Percentiles rank a stretch among this genome's conserved stretches.
These are phyloP conservation scores for Protonibea diacanthus DNA, from an alignment of 2,797 vertebrate genomes.

Conservation along the genomic window DNA sequence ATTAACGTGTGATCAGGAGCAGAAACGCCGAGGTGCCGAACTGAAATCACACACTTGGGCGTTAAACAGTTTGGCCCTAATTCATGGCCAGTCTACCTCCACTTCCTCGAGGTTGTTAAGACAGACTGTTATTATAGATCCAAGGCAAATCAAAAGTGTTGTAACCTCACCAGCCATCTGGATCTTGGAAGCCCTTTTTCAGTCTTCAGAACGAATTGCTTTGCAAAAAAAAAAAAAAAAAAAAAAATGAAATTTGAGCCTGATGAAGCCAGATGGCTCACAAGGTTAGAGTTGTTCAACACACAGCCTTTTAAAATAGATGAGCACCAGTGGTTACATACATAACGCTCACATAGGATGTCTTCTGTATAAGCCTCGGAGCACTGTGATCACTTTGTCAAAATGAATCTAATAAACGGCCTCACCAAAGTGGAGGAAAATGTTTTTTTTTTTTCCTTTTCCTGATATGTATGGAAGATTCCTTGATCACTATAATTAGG, in stretches of 20 bases:
- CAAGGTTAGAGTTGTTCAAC: constrained; percentile 72
- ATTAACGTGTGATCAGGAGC: background rate
- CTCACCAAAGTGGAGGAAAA: constrained; percentile 55
- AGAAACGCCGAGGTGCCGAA: background rate
- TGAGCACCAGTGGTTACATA: constrained; percentile 23
- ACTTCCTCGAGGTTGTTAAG: constrained; percentile 44
- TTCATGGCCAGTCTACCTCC: constrained; percentile 62
- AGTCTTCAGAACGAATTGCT: constrained; percentile 45
- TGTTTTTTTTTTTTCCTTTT: constrained; percentile 48
- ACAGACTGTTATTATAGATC: constrained; percentile 28
- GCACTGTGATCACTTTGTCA: constrained; percentile 47
- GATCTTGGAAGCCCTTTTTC: constrained; percentile 57
- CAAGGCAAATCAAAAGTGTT: constrained; percentile 51
- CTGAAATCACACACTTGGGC: background rate
- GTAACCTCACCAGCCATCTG: constrained; percentile 74
- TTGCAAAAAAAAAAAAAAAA: background rate
- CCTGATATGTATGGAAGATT: constrained; percentile 81
- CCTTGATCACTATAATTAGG: constrained; percentile 85
- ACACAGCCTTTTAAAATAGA: constrained; percentile 42
- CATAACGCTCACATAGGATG: constrained; percentile 30
- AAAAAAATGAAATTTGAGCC: constrained; percentile 63
- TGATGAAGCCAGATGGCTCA: constrained; percentile 75
- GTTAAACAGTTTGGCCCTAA: constrained; percentile 16
- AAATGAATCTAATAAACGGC: constrained; percentile 69
- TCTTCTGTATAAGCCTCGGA: constrained; percentile 38